These are phyloP conservation scores for Uropsilus gracilis DNA, from an alignment of 2,113 vertebrate genomes.

Conservation along the genomic window DNA sequence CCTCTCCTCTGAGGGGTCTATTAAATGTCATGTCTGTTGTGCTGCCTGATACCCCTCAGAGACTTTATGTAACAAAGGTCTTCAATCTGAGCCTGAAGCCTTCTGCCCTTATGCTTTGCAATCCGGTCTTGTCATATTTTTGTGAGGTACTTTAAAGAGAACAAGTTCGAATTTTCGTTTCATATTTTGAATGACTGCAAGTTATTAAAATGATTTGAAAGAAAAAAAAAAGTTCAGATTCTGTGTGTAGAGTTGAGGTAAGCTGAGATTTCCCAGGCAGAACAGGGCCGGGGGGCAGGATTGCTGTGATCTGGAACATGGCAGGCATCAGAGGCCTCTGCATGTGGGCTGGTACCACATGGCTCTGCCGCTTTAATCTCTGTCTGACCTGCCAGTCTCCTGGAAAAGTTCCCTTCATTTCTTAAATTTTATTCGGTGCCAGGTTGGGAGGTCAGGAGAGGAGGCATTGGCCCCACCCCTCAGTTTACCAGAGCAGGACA, in stretches of 20 bases:
- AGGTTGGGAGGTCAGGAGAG: neutral
- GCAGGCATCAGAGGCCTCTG: neutral
- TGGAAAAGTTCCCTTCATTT: constrained; percentile 4
- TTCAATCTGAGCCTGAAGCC: neutral
- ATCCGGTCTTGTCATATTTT: neutral
- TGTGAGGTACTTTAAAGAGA: neutral
- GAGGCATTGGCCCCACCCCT: neutral
- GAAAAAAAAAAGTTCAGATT: neutral
- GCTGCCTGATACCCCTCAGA: neutral
- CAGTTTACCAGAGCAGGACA: neutral
- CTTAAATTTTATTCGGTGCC: neutral
- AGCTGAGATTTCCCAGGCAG: neutral
- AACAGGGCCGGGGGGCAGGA: neutral
- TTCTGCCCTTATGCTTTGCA: neutral
- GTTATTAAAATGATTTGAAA: constrained; percentile 73
- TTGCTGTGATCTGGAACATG: fast-evolving
- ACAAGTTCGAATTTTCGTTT: neutral
- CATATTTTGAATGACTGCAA: neutral
- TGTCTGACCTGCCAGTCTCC: neutral
- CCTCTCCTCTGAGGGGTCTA: constrained; percentile 86
- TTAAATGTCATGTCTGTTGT: neutral
- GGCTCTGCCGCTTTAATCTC: neutral
- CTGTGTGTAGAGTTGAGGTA: neutral
- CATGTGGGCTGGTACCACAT: neutral
- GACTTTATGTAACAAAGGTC: neutral